Base-by-base conservation (phyloP, 2,113 vertebrate genomes). In the Pantherophis guttatus region DNA sequence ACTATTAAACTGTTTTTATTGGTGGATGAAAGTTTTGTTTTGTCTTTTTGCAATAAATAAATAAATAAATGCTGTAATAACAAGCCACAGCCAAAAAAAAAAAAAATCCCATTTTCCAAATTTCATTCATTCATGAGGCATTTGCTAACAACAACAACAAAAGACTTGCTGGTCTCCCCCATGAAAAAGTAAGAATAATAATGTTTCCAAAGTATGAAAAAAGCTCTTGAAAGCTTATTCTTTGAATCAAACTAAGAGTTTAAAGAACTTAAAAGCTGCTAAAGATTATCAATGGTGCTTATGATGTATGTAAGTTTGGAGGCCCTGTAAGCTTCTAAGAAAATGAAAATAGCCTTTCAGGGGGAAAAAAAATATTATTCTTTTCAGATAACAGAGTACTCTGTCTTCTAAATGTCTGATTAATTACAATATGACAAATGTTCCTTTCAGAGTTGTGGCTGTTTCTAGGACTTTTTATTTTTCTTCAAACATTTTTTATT, bases 311-410 rank as follows among this genome's bases (percentile, higher is more conserved):
- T 10, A 89, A 26, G 12, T 86, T 93, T 54, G 39, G 23, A 59
- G 58, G 75, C 52, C 52, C 50, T 62, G 55, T 48, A 90, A 81
- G 59, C 8, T 52, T 6, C 55, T 53, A 52, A 90, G 70, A 52
- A 93, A 92, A 59, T 29, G 21, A 62, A 93, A 19, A 90, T 86
- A 86, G 57, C 48, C 50, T 90, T 86, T 59, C 57, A 90, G 55
- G 19, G 39, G 10, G 52, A 17, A 29, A 5, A 58, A 39, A 62
- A 62, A 50, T 50, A 50, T 50, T 62, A 59, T 9, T 24, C 26
- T 62, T 55, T 93, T 52, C 81, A 29, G 75, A 39, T 93, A 86
- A 39, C 29, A 86, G 70, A 15, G 33, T 86, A 33, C 39, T 23
- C 48, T 90, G 23, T 53, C 54, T 59, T 23, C 19, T 90, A 52